A percentile compares a stretch with the other conserved stretches of the same genome.
Conservation (phyloP, 2,888 invertebrate genomes). For the Melanostoma mellinum region DNA sequence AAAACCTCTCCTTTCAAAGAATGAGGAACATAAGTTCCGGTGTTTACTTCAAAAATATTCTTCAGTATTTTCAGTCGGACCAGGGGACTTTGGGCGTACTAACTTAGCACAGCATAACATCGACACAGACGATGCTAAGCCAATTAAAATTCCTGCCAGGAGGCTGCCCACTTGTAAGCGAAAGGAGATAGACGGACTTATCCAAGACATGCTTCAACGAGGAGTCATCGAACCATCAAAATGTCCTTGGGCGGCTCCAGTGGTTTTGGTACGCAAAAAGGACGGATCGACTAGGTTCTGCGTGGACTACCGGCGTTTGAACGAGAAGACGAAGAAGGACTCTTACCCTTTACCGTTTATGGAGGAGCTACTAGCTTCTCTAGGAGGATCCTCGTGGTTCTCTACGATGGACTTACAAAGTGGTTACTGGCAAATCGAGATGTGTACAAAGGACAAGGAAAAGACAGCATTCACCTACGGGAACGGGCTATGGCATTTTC, state of each 20-base stretch:
- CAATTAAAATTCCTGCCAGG: neutral
- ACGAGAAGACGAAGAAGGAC: constrained; percentile 26
- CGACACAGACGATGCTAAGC: constrained; percentile 13
- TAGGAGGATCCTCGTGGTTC: constrained; percentile 36
- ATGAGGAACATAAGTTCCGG: neutral
- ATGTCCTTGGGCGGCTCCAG: constrained; percentile 28
- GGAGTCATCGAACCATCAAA: constrained; percentile 33
- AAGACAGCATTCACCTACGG: neutral
- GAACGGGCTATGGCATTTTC: neutral
- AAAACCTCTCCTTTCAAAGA: neutral
- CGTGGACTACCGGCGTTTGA: constrained; percentile 23
- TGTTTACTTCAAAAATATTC: neutral
- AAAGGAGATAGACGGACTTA: constrained; percentile 5
- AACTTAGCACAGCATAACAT: neutral
- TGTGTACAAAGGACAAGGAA: constrained; percentile 43
- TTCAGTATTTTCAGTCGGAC: constrained; percentile 1
- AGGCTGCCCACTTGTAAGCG: constrained; percentile 21
- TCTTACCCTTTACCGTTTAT: constrained; percentile 34
- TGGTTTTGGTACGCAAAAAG: constrained; percentile 27
- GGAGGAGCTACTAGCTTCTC: constrained; percentile 31
- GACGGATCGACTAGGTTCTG: neutral
- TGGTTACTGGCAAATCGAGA: constrained; percentile 27
- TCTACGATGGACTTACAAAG: constrained; percentile 32
- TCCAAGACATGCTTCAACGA: constrained; percentile 16
- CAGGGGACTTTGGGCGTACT: neutral